Conservation (phyloP, 1,140 invertebrate species). For the Trichoplusia ni region DNA sequence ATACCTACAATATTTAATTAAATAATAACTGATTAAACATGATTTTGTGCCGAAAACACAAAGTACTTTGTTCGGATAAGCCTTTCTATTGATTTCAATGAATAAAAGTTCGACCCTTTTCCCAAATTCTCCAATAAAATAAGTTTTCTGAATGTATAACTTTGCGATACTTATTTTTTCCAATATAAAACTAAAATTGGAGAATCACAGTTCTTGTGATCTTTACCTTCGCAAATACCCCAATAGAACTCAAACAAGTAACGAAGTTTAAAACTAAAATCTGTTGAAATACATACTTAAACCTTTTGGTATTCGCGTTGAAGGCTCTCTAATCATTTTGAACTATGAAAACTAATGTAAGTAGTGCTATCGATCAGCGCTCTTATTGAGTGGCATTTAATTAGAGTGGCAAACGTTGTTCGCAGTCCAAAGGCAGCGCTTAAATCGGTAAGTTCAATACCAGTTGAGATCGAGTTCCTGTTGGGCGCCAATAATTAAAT, state of each 20-base stretch:
- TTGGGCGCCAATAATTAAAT: not conserved
- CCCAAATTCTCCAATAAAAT: not conserved
- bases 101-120: conserved; percentile 2
- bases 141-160: conserved; percentile 13
- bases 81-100: not conserved
- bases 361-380: conserved; percentile 18
- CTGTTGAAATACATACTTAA: not conserved
- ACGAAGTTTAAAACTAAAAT: not conserved
- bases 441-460: conserved; percentile 18
- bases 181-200: not conserved
- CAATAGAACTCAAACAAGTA: not conserved
- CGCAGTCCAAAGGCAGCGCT: conserved; percentile 3
- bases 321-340: not conserved
- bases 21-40: not conserved
- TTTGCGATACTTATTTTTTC: conserved; percentile 7
- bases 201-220: not conserved
- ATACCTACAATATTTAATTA: not conserved
- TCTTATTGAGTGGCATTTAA: conserved; percentile 31
- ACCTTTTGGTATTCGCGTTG: not conserved
- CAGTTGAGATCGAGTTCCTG: conserved; percentile 1
- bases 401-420: conserved; percentile 28
- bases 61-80: not conserved
- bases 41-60: not conserved
- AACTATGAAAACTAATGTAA: conserved; percentile 13
- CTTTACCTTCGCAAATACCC: not conserved